Evolutionary conservation across 2,888 invertebrate genomes (phyloP).

Genomic region (Liodrosophila aerea): DNA sequence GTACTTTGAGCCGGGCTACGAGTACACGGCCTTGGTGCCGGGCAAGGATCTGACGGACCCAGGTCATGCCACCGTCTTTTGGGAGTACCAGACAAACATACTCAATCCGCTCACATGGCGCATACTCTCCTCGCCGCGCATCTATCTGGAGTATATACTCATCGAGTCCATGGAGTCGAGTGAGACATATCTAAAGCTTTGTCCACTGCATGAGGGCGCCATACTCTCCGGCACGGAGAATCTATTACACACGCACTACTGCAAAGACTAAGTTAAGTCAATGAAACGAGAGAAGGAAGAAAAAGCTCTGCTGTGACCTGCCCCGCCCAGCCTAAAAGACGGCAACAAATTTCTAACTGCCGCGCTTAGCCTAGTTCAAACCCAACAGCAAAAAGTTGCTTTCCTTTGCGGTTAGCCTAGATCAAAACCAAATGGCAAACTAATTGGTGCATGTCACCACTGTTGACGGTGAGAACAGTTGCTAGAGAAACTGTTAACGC

Average conservation of each 20-base stretch:
- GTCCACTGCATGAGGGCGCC: conserved; percentile 85
- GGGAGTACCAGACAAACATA: conserved; percentile 90
- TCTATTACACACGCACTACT: conserved; percentile 75
- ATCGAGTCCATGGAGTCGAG: conserved; percentile 89
- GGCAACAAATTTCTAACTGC: conserved; percentile 17
- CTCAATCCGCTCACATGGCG: conserved; percentile 94
- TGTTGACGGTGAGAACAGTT: background rate
- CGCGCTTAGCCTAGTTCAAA: background rate
- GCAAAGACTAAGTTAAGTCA: conserved; percentile 52
- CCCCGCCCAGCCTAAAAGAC: conserved; percentile 21
- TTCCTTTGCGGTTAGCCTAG: conserved; percentile 11
- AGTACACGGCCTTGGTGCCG: conserved; percentile 87
- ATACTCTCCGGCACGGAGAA: conserved; percentile 85
- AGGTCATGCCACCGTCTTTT: conserved; percentile 87
- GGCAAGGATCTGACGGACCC: conserved; percentile 87
- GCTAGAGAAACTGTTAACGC: conserved; percentile 20
- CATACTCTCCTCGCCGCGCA: conserved; percentile 87
- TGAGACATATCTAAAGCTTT: conserved; percentile 84
- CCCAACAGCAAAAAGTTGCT: background rate
- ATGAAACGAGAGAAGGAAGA: background rate
- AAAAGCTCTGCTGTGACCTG: background rate
- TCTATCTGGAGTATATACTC: conserved; percentile 88
- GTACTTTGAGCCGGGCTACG: conserved; percentile 86
- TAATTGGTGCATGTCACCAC: conserved; percentile 18
- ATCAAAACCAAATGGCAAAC: background rate